Evolutionary conservation across 2,888 invertebrate genomes (phyloP).

Genomic region (Ophioninae sp.): DNA sequence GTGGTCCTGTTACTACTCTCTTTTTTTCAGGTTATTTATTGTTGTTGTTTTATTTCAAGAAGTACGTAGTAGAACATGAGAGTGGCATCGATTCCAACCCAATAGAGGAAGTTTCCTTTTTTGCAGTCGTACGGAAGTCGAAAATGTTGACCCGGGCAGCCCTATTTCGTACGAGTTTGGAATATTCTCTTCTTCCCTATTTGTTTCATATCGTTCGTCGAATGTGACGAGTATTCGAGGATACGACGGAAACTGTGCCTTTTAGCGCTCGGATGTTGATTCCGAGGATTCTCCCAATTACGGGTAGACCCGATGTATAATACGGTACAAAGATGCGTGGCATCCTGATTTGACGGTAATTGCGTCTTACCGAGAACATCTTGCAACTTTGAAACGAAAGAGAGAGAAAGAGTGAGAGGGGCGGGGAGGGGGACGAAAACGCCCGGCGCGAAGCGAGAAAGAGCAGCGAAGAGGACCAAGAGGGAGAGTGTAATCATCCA

Average conservation of each 20-base stretch:
- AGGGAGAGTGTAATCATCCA: slow-evolving; percentile 58
- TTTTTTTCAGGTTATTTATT: too few relatives aligned
- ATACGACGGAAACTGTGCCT: slow-evolving; percentile 7
- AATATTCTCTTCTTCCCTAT: neutral
- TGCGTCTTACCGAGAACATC: slow-evolving; percentile 52
- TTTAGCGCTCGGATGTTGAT: slow-evolving; percentile 21
- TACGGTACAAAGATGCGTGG: slow-evolving; percentile 18
- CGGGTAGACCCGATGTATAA: slow-evolving; percentile 44
- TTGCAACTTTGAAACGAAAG: slow-evolving; percentile 21
- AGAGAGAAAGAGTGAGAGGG: neutral
- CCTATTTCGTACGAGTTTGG: neutral
- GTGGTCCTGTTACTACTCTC: too few relatives aligned
- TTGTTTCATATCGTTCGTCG: neutral
- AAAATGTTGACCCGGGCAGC: neutral
- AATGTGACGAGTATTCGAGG: slow-evolving; percentile 8
- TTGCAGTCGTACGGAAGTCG: too few relatives aligned
- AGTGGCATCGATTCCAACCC: too few relatives aligned
- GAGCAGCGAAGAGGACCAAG: slow-evolving; percentile 5
- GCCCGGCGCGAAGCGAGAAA: slow-evolving; percentile 22
- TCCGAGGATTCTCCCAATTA: slow-evolving; percentile 56
- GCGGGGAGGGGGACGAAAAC: slow-evolving; percentile 3
- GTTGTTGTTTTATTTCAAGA: too few relatives aligned
- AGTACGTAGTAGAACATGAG: too few relatives aligned
- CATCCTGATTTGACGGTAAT: slow-evolving; percentile 58
- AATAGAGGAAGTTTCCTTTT: too few relatives aligned